phyloP scores from a whole-genome alignment of 35 echinoderm and acorn worm species.

The Chiridota heheva region DNA sequence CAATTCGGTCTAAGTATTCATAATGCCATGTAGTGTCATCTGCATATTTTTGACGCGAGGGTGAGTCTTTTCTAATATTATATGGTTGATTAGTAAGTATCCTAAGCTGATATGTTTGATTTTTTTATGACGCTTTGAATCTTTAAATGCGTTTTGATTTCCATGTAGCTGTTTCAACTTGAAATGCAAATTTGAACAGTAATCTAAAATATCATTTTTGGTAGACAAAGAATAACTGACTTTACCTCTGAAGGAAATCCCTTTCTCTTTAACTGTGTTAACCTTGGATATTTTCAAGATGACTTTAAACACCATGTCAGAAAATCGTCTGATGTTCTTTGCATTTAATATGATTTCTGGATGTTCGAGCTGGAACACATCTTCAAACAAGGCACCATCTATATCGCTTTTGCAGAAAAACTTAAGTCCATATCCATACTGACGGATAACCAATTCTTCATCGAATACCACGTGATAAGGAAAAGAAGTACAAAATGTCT shows the following conservation, averaged over 20 bases:
- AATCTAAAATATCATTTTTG: not conserved
- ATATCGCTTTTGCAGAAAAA: conserved; percentile 56
- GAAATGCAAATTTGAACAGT: not conserved
- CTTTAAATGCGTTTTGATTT: not conserved
- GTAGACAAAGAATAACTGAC: not conserved
- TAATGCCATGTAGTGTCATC: no score
- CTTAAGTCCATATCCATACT: conserved; percentile 60
- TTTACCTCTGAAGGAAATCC: no score
- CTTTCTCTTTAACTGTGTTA: no score
- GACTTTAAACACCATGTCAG: conserved; percentile 74
- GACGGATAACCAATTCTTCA: conserved; percentile 53
- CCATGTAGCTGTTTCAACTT: not conserved
- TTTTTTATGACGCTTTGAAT: no score
- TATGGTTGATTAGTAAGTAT: no score
- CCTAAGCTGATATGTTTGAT: no score
- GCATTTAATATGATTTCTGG: conserved; percentile 61
- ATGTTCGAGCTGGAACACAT: conserved; percentile 66
- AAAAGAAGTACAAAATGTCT: conserved; percentile 75
- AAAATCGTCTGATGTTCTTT: conserved; percentile 65
- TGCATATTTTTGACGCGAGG: no score
- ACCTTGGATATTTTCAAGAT: conserved; percentile 10
- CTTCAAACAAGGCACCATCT: conserved; percentile 41
- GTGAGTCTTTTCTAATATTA: no score
- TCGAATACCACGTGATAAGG: conserved; percentile 90
- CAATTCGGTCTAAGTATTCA: no score